Percentiles rank a stretch among this genome's conserved stretches.
Evolutionary conservation across 2,888 invertebrate genomes (phyloP).

Genomic region (Azorinus chamasolen): DNA sequence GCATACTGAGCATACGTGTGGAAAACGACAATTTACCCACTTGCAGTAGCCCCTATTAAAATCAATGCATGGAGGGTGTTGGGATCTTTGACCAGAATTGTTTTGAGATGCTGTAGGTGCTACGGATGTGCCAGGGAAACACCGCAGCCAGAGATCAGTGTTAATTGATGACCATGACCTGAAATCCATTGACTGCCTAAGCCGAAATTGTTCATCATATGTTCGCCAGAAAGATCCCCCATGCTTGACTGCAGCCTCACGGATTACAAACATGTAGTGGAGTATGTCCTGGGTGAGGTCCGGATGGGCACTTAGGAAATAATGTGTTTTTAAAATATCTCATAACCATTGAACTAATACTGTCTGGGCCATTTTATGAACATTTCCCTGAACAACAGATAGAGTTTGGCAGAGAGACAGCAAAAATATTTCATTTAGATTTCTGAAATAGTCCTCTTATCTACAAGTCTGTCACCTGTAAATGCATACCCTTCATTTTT

Average conservation of each 20-base stretch:
- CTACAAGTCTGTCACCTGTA: too few species aligned
- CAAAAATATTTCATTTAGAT: too few species aligned
- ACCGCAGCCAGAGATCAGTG: constrained; percentile 34
- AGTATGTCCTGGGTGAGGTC: constrained; percentile 18
- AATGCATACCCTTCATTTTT: too few species aligned
- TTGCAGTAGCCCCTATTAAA: constrained; percentile 38
- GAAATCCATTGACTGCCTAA: constrained; percentile 22
- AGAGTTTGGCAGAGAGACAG: too few species aligned
- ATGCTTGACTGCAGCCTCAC: constrained; percentile 24
- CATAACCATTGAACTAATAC: too few species aligned
- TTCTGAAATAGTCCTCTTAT: too few species aligned
- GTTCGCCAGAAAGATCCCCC: constrained; percentile 21
- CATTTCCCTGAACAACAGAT: too few species aligned
- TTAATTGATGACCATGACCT: constrained; percentile 28
- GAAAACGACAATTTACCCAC: constrained; percentile 24
- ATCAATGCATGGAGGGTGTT: constrained; percentile 24
- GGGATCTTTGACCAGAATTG: background rate
- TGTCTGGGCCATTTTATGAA: too few species aligned
- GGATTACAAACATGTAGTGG: constrained; percentile 41
- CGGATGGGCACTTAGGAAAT: constrained; percentile 16
- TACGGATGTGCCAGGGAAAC: constrained; percentile 2
- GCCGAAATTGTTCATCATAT: constrained; percentile 48
- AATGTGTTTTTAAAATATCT: too few species aligned
- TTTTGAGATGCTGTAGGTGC: background rate
- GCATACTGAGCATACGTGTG: constrained; percentile 31